These are phyloP conservation scores for Philypnodon macrostomus DNA, from an alignment of 2,797 vertebrate genomes.

Conservation along the genomic window DNA sequence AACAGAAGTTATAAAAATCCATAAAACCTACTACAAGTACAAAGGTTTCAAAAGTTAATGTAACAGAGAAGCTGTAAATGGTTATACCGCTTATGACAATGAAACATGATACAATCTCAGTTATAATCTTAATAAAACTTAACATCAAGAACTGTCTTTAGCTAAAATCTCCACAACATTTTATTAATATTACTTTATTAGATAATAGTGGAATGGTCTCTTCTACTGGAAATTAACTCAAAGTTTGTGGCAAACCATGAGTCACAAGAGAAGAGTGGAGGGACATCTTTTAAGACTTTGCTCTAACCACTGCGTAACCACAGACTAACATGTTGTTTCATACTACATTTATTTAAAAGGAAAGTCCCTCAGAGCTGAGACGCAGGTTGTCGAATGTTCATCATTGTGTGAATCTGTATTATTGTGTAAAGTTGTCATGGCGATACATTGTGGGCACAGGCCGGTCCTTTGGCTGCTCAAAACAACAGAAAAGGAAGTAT, in stretches of 20 bases:
- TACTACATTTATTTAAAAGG: slow-evolving; percentile 29
- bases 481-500: too few species aligned
- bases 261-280: slow-evolving; percentile 5
- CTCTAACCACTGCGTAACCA: slow-evolving; percentile 35
- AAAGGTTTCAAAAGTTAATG: too few species aligned
- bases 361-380: slow-evolving; percentile 28
- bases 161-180: slow-evolving; percentile 19
- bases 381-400: too few species aligned
- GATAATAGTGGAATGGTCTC: slow-evolving; percentile 40
- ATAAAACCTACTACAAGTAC: too few species aligned
- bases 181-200: slow-evolving; percentile 45
- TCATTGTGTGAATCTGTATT: too few species aligned
- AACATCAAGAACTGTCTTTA: slow-evolving; percentile 29
- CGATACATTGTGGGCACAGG: slow-evolving; percentile 8
- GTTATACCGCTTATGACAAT: too few species aligned
- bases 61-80: too few species aligned
- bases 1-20: too few species aligned
- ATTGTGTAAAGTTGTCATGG: slow-evolving; percentile 7
- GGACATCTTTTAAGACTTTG: slow-evolving; percentile 51
- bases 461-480: slow-evolving; percentile 23
- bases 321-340: slow-evolving; percentile 51
- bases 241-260: slow-evolving; percentile 20
- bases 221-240: slow-evolving; percentile 24
- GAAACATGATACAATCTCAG: slow-evolving; percentile 37
- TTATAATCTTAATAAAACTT: slow-evolving; percentile 41